Percentiles rank a stretch among this genome's conserved stretches.
These are phyloP conservation scores for Phoebastria nigripes DNA, from an alignment of 2,797 vertebrate genomes.

Conservation along the genomic window DNA sequence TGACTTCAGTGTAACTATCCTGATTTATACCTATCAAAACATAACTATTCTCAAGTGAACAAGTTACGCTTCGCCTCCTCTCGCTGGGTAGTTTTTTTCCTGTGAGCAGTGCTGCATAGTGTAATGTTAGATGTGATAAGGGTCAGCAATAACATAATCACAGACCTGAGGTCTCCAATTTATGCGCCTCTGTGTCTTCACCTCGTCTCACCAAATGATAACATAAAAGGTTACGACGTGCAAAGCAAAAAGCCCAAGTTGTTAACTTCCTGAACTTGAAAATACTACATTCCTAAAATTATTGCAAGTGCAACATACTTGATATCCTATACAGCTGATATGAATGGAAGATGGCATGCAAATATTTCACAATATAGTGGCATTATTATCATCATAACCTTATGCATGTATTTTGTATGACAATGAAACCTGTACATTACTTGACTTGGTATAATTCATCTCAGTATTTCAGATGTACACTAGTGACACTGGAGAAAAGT, in stretches of 20 bases:
- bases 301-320: conserved; percentile 49
- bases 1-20: neutral
- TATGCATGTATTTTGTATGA: neutral
- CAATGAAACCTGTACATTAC: conserved; percentile 53
- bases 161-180: conserved; percentile 42
- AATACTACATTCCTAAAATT: conserved; percentile 43
- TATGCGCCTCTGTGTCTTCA: conserved; percentile 40
- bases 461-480: conserved; percentile 41
- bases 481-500: conserved; percentile 33
- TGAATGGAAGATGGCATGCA: conserved; percentile 51
- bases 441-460: conserved; percentile 41
- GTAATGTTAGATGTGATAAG: conserved; percentile 21
- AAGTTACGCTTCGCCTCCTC: neutral
- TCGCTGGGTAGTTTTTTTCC: neutral
- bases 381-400: neutral
- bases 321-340: conserved; percentile 58
- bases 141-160: conserved; percentile 49
- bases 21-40: conserved; percentile 6
- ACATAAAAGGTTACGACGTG: conserved; percentile 58
- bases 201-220: conserved; percentile 47
- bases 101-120: neutral
- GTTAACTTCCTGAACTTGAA: conserved; percentile 66
- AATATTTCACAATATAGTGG: conserved; percentile 12
- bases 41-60: conserved; percentile 9
- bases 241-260: conserved; percentile 54